Conservation (phyloP, 2,888 invertebrate species). For the Peribatodes rhomboidaria region DNA sequence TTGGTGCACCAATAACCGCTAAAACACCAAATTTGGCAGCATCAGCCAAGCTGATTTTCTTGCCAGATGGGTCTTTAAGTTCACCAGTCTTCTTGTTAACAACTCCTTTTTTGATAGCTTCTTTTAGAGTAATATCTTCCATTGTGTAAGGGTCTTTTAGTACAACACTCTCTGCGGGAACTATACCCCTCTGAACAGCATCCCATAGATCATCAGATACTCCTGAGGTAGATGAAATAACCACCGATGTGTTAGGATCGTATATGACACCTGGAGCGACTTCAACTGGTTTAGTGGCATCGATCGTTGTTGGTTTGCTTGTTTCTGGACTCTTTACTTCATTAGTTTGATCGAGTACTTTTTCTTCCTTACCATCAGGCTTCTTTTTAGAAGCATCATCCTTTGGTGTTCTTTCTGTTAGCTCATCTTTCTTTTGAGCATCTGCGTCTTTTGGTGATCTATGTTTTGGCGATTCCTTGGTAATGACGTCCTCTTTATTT, state of each 20-base stretch:
- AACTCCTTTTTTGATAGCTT: slow-evolving; percentile 92
- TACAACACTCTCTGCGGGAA: slow-evolving; percentile 89
- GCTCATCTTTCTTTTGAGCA: slow-evolving; percentile 6
- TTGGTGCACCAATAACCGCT: slow-evolving; percentile 91
- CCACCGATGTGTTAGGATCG: slow-evolving; percentile 90
- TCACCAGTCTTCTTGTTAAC: slow-evolving; percentile 90
- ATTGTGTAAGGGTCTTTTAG: slow-evolving; percentile 90
- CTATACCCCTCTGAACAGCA: slow-evolving; percentile 91
- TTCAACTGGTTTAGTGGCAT: slow-evolving; percentile 74
- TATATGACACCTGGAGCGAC: slow-evolving; percentile 90
- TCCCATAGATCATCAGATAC: slow-evolving; percentile 88
- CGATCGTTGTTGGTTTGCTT: slow-evolving; percentile 18
- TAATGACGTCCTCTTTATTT: slow-evolving; percentile 1
- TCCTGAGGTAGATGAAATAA: slow-evolving; percentile 89
- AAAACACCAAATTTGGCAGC: slow-evolving; percentile 92
- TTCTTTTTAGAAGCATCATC: not conserved
- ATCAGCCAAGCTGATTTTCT: slow-evolving; percentile 89
- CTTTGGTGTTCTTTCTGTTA: slow-evolving; percentile 18
- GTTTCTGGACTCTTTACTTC: slow-evolving; percentile 9
- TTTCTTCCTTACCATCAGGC: not conserved
- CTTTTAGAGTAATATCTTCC: slow-evolving; percentile 89
- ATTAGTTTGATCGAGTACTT: slow-evolving; percentile 20
- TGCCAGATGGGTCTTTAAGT: slow-evolving; percentile 88
- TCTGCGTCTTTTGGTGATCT: slow-evolving; percentile 1
- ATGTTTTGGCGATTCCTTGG: slow-evolving; percentile 28